Evolutionary conservation across 2,888 invertebrate species (phyloP), one percentile per base, ranked within the genome.

Genomic region (Brachypterus glaber): DNA sequence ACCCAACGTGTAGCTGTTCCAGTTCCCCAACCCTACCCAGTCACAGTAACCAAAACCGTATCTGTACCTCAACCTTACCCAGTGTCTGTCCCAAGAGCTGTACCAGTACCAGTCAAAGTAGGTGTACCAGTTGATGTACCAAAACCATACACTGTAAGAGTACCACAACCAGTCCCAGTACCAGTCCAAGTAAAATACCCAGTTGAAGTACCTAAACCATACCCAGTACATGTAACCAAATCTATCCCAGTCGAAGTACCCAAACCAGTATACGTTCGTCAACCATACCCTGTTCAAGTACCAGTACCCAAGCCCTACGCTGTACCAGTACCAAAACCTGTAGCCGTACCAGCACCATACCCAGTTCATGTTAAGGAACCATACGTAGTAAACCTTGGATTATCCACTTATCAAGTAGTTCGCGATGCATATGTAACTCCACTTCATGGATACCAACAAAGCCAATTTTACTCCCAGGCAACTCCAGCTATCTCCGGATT

Each of bases 91-190:
- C 41, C 48, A 30, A 53, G 40, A 39, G 50, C 52, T n/a, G 46
- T 53, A 15, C 51, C 51, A 43, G 50, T 51, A 1, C 47, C 49
- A 31, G 50, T 52, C 17, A 41, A 44, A 31, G 51, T 54, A 14
- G 49, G 48, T 9, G 52, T 54, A 4, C 52, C 51, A 8, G 47
- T 55, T 4, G 54, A 55, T 43, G 54, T 58, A 35, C 58, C 57
- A 33, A 54, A 41, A 30, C 52, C 56, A 9, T 51, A 51, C 33
- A 47, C 44, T 30, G 53, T 55, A 11, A 45, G 43, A 40, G 50
- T 55, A 33, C 50, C 52, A 25, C 50, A 50, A n/a, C 51, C 47
- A 32, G 51, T 53, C n/a, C 51, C 49, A 33, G 54, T 49, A 13
- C 41, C 45, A 24, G 48, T 52, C 14, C 39, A 48, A 18, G 44